A percentile compares a stretch with the other conserved stretches of the same genome.
These are phyloP conservation scores for Diorhabda elongata DNA, from an alignment of 1,140 invertebrate species.

Conservation along the genomic window DNA sequence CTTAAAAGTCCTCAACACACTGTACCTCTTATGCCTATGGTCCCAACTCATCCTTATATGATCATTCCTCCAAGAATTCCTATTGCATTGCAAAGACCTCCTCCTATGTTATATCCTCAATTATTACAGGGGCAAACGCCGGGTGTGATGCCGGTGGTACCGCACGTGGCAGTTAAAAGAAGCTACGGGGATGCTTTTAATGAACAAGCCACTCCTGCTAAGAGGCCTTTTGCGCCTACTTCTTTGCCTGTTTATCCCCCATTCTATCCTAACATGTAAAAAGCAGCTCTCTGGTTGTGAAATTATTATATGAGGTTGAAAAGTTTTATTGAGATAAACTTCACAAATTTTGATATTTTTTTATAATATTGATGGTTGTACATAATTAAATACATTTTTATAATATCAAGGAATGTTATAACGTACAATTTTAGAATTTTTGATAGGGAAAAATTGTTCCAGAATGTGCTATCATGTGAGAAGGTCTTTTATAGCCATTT, in stretches of 20 bases:
- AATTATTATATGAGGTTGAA: neutral
- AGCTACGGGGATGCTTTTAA: conserved; percentile 49
- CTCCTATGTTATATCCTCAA: conserved; percentile 36
- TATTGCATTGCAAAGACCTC: conserved; percentile 37
- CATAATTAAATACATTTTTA: too few species aligned
- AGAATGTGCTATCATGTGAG: too few species aligned
- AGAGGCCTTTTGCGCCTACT: conserved; percentile 46
- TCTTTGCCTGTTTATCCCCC: conserved; percentile 51
- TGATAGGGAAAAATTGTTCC: too few species aligned
- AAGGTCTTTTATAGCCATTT: too few species aligned
- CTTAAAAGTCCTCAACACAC: conserved; percentile 18
- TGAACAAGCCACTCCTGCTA: conserved; percentile 47
- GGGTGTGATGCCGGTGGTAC: conserved; percentile 44
- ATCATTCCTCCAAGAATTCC: conserved; percentile 42
- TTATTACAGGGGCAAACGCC: conserved; percentile 44
- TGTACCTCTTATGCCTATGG: conserved; percentile 30
- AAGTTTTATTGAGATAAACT: too few species aligned
- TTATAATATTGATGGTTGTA: too few species aligned
- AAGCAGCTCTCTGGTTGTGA: conserved; percentile 4
- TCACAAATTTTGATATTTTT: too few species aligned
- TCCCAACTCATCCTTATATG: conserved; percentile 50
- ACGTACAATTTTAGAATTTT: too few species aligned
- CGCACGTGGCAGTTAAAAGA: conserved; percentile 47
- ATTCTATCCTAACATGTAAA: conserved; percentile 53
- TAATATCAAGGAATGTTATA: too few species aligned